Evolutionary conservation across 2,888 invertebrate genomes (phyloP).

Genomic region (Phyllotreta striolata): DNA sequence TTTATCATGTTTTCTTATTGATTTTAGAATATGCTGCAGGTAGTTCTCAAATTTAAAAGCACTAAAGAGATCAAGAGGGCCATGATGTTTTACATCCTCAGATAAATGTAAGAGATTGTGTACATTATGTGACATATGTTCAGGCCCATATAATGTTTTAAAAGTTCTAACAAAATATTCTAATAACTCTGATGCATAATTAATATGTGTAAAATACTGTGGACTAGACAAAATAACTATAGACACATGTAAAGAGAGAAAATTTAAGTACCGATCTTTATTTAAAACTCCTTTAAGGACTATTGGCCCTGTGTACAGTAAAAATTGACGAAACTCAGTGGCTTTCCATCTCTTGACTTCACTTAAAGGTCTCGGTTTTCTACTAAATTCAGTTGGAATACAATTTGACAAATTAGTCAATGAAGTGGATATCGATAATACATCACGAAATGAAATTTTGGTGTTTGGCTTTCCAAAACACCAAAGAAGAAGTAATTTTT

Average conservation of each 20-base stretch:
- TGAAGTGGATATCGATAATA: slow-evolving; percentile 11
- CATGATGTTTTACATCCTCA: slow-evolving; percentile 32
- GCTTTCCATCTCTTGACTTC: slow-evolving; percentile 38
- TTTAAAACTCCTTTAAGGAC: slow-evolving; percentile 28
- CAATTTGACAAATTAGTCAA: not conserved
- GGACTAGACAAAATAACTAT: slow-evolving; percentile 20
- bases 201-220: not conserved
- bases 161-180: slow-evolving; percentile 39
- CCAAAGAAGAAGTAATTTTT: slow-evolving; percentile 14
- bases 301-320: slow-evolving; percentile 39
- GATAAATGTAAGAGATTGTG: slow-evolving; percentile 42
- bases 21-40: slow-evolving; percentile 5
- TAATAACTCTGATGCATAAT: slow-evolving; percentile 34
- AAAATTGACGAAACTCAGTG: slow-evolving; percentile 39
- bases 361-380: slow-evolving; percentile 33
- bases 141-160: slow-evolving; percentile 36
- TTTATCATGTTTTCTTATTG: not conserved
- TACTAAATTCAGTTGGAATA: slow-evolving; percentile 22
- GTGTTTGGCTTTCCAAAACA: slow-evolving; percentile 21
- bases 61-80: slow-evolving; percentile 26
- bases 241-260: slow-evolving; percentile 34
- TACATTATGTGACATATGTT: slow-evolving; percentile 43
- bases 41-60: slow-evolving; percentile 23
- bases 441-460: slow-evolving; percentile 13
- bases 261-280: slow-evolving; percentile 32